Conservation (phyloP, 2,113 vertebrate species). For the Ascaphus truei region DNA sequence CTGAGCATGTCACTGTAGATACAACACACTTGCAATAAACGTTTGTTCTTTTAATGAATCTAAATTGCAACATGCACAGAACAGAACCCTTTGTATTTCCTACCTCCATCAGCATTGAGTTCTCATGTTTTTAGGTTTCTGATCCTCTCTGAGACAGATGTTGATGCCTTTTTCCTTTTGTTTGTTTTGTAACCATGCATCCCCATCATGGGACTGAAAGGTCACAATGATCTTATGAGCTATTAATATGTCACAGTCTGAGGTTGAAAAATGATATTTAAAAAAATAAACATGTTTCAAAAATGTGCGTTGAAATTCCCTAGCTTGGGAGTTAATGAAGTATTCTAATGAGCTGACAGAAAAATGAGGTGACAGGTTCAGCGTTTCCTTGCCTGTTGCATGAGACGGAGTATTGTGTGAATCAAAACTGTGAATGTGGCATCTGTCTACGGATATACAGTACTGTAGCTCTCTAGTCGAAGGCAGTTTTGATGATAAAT, state of each 20-base stretch:
- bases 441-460: too few relatives aligned
- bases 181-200: not conserved
- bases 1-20: too few relatives aligned
- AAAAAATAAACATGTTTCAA: not conserved
- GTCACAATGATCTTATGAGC: not conserved
- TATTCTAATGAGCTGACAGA: constrained; percentile 5
- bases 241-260: not conserved
- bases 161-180: not conserved
- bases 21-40: too few relatives aligned
- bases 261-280: not conserved
- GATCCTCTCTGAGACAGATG: too few relatives aligned
- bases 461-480: too few relatives aligned
- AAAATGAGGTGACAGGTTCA: not conserved
- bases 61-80: too few relatives aligned
- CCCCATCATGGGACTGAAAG: too few relatives aligned
- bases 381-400: constrained; percentile 1
- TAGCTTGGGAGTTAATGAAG: not conserved
- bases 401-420: not conserved
- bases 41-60: too few relatives aligned
- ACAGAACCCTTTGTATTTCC: too few relatives aligned
- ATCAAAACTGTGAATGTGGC: not conserved
- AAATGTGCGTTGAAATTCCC: not conserved
- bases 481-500: too few relatives aligned
- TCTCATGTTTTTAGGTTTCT: too few relatives aligned
- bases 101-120: too few relatives aligned